Evolutionary conservation across 2,797 vertebrate genomes (phyloP).

Genomic region (Diglossa cyanea): DNA sequence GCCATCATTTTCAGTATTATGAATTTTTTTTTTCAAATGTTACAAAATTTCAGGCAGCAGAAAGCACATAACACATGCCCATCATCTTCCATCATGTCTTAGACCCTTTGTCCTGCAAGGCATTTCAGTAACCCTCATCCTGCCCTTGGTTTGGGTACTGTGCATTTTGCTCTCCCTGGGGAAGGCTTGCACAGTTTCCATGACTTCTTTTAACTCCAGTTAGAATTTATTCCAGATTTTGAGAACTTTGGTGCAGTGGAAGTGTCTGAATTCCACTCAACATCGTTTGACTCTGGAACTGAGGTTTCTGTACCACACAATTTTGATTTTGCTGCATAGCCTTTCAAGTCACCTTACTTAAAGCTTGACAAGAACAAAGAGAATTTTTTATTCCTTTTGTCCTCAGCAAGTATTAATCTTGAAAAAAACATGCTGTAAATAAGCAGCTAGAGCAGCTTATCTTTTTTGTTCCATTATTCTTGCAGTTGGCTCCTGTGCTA

Average conservation of each 20-base stretch:
- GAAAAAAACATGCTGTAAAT: neutral
- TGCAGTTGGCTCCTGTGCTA: slow-evolving; percentile 85
- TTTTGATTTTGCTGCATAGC: neutral
- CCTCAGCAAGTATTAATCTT: slow-evolving; percentile 5
- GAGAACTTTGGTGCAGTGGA: neutral
- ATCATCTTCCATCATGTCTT: neutral
- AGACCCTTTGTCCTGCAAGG: neutral
- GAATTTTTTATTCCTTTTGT: neutral
- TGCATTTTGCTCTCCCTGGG: neutral
- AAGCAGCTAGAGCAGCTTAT: neutral
- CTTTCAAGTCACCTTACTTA: neutral
- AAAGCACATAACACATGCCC: neutral
- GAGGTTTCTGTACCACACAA: neutral
- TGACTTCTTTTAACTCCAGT: neutral
- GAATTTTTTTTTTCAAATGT: neutral
- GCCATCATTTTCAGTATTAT: neutral
- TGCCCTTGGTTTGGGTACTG: neutral
- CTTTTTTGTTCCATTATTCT: slow-evolving; percentile 13
- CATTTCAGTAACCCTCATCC: neutral
- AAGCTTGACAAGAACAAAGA: neutral
- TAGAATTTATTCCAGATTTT: slow-evolving; percentile 33
- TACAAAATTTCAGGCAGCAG: neutral
- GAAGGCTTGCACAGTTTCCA: neutral
- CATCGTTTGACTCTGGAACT: neutral
- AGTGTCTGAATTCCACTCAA: neutral